Percentiles rank a stretch among this genome's conserved stretches.
These are phyloP conservation scores for Chamaea fasciata DNA, from an alignment of 2,113 vertebrate species.

Conservation along the genomic window DNA sequence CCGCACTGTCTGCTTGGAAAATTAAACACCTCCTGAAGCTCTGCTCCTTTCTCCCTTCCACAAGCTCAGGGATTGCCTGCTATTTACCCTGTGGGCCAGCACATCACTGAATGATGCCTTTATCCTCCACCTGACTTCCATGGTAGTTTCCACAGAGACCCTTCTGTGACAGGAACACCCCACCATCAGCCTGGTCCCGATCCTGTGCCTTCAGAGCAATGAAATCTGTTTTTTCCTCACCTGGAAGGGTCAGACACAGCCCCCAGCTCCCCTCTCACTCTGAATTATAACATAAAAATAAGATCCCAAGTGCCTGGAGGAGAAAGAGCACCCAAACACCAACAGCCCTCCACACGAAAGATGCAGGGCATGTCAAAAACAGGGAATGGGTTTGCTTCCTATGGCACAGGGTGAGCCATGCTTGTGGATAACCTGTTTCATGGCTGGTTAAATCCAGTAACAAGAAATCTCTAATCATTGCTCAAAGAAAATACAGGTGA, in stretches of 20 bases:
- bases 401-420: accelerated
- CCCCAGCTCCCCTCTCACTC: background rate
- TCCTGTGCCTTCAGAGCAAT: background rate
- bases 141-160: too few species aligned
- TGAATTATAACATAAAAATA: background rate
- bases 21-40: background rate
- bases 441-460: background rate
- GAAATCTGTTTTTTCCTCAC: accelerated
- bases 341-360: background rate
- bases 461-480: background rate
- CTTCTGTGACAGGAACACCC: background rate
- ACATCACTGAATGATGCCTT: background rate
- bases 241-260: background rate
- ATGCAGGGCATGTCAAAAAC: background rate
- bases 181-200: background rate
- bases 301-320: background rate
- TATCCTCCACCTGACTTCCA: background rate
- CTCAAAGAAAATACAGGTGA: background rate
- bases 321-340: background rate
- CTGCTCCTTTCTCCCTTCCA: background rate
- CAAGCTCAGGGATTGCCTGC: background rate
- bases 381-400: background rate
- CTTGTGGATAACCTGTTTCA: background rate
- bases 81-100: background rate
- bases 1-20: accelerated